These are phyloP conservation scores for Microctenopoma stevenorrisi DNA, from an alignment of 2,797 vertebrate species.

Conservation along the genomic window DNA sequence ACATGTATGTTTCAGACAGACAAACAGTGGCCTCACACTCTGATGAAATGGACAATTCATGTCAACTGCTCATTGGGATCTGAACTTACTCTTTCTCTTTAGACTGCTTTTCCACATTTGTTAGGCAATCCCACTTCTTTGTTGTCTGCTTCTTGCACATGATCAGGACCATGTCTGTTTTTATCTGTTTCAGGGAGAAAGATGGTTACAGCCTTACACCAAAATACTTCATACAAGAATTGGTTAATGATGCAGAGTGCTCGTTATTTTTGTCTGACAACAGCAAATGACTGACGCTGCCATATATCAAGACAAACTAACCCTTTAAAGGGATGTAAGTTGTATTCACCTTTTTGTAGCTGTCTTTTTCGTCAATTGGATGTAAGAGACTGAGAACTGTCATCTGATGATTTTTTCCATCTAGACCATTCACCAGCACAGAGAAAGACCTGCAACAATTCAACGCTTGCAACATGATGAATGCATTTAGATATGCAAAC, in stretches of 20 bases:
- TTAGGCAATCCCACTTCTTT: conserved; percentile 95
- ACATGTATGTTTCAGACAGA: not conserved
- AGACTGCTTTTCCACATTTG: conserved; percentile 92
- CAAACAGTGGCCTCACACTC: not conserved
- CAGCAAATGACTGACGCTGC: not conserved
- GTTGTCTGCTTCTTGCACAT: conserved; percentile 92
- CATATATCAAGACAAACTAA: not conserved
- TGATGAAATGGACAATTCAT: no score
- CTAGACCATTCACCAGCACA: conserved; percentile 92
- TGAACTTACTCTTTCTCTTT: conserved; percentile 97
- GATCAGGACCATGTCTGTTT: conserved; percentile 93
- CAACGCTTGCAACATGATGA: not conserved
- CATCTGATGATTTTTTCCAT: conserved; percentile 95
- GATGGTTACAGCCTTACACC: not conserved
- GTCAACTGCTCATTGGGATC: not conserved
- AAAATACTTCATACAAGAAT: not conserved
- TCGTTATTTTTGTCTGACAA: not conserved
- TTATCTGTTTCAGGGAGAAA: conserved; percentile 82
- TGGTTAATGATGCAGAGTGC: not conserved
- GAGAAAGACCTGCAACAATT: conserved; percentile 87
- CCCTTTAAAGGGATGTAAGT: not conserved
- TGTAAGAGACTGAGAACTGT: conserved; percentile 91
- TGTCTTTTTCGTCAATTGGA: conserved; percentile 89
- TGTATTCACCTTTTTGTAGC: conserved; percentile 89
- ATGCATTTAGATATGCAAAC: not conserved